Evolutionary conservation across 1,140 invertebrate species (phyloP).

Genomic region (Penaeus indicus): DNA sequence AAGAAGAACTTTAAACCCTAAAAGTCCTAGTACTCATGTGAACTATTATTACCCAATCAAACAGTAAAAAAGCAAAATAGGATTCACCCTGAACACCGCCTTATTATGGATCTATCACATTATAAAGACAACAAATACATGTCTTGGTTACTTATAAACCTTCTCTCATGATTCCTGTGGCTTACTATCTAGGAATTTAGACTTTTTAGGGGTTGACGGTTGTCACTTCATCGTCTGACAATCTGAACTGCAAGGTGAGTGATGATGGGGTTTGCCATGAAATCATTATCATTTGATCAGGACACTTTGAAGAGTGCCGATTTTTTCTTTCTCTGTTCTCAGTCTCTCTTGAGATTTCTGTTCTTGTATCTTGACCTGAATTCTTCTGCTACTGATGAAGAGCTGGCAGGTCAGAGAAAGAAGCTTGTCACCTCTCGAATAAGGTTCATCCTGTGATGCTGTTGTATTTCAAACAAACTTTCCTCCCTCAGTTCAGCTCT

Average conservation of each 20-base stretch:
- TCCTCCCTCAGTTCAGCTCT: slow-evolving; percentile 25
- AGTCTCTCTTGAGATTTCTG: background rate
- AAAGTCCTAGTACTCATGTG: too few species aligned
- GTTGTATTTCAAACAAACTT: slow-evolving; percentile 14
- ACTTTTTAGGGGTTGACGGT: slow-evolving; percentile 54
- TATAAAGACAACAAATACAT: background rate
- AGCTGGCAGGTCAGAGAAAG: too few species aligned
- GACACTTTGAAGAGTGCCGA: background rate
- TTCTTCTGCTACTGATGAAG: too few species aligned
- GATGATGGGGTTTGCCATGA: background rate
- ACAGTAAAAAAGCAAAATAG: too few species aligned
- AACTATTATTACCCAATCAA: too few species aligned
- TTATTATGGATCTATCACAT: slow-evolving; percentile 21
- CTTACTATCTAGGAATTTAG: slow-evolving; percentile 52
- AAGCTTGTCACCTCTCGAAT: too few species aligned
- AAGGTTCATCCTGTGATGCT: background rate
- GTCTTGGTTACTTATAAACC: background rate
- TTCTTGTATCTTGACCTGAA: background rate
- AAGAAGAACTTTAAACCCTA: too few species aligned
- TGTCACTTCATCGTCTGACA: slow-evolving; percentile 44
- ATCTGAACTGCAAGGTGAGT: slow-evolving; percentile 29
- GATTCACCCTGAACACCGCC: background rate
- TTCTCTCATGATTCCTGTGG: slow-evolving; percentile 29
- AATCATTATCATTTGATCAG: slow-evolving; percentile 10
- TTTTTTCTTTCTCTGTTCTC: background rate